Percentiles rank a stretch among this genome's conserved stretches.
phyloP scores from a whole-genome alignment of 2,888 invertebrate species.

The Leptarthrus brevirostris region DNA sequence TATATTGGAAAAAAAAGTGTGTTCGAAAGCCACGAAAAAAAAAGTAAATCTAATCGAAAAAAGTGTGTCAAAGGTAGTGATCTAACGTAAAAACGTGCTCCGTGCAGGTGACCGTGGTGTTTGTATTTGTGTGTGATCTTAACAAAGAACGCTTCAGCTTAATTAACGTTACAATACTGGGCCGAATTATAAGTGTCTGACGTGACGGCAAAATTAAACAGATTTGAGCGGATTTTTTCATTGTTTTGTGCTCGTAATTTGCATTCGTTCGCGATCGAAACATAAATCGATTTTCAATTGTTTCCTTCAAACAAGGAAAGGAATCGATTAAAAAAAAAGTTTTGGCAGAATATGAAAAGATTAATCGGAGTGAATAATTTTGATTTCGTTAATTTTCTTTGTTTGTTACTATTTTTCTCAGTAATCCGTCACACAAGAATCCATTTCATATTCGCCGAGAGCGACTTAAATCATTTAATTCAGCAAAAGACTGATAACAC shows the following conservation, averaged over 20 bases:
- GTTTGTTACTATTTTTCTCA: constrained; percentile 6
- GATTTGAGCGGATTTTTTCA: background rate
- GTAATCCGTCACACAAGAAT: background rate
- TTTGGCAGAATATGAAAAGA: constrained; percentile 35
- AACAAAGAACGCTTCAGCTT: constrained; percentile 9
- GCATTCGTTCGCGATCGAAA: background rate
- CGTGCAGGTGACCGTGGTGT: background rate
- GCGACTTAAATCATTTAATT: constrained; percentile 31
- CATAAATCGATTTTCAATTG: background rate
- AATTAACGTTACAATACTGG: background rate
- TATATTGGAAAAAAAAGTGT: constrained; percentile 4
- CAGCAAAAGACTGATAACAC: constrained; percentile 39
- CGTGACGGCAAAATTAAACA: constrained; percentile 24
- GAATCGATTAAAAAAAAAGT: background rate
- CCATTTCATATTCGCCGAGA: background rate
- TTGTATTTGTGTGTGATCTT: constrained; percentile 10
- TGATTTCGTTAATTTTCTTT: constrained; percentile 27
- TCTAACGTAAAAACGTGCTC: constrained; percentile 4
- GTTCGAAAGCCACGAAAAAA: background rate
- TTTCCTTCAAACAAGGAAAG: background rate
- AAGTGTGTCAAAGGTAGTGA: constrained; percentile 13
- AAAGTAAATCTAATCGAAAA: background rate
- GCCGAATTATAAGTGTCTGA: background rate
- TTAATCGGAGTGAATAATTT: constrained; percentile 9
- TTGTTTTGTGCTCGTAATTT: constrained; percentile 15